These are phyloP conservation scores for Trichomalopsis sarcophagae DNA, from an alignment of 1,140 invertebrate species.

Conservation along the genomic window DNA sequence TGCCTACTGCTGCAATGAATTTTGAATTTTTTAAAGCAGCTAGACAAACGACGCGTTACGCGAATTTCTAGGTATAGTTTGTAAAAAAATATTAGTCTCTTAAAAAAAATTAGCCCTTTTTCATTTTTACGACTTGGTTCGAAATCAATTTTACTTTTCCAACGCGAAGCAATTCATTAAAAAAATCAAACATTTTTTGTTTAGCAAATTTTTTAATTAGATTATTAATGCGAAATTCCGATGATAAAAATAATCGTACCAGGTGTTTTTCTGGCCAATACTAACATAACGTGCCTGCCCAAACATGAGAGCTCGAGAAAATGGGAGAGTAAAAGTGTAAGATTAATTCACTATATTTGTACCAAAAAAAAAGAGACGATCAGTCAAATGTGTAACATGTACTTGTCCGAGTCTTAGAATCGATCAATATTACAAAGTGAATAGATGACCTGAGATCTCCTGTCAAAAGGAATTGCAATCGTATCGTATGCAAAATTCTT, in stretches of 20 bases:
- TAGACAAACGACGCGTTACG: conserved; percentile 32
- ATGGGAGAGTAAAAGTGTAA: conserved; percentile 36
- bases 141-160: conserved; percentile 35
- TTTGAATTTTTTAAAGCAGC: conserved; percentile 42
- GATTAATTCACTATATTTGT: conserved; percentile 45
- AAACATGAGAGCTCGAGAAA: conserved; percentile 39
- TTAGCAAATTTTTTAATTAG: conserved; percentile 20
- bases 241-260: conserved; percentile 15
- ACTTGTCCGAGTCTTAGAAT: conserved; percentile 43
- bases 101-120: conserved; percentile 18
- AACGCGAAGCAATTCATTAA: conserved; percentile 18
- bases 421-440: conserved; percentile 42
- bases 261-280: conserved; percentile 43
- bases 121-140: conserved; percentile 8
- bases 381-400: conserved; percentile 33
- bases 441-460: conserved; percentile 40
- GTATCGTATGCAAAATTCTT: conserved; percentile 8
- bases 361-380: conserved; percentile 46
- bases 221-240: neutral
- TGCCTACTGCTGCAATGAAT: conserved; percentile 39
- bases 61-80: conserved; percentile 29
- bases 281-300: conserved; percentile 53
- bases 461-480: conserved; percentile 13
- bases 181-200: neutral
- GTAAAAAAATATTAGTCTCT: conserved; percentile 30